Evolutionary conservation across 2,113 vertebrate genomes (phyloP).

Genomic region (Lophius piscatorius): DNA sequence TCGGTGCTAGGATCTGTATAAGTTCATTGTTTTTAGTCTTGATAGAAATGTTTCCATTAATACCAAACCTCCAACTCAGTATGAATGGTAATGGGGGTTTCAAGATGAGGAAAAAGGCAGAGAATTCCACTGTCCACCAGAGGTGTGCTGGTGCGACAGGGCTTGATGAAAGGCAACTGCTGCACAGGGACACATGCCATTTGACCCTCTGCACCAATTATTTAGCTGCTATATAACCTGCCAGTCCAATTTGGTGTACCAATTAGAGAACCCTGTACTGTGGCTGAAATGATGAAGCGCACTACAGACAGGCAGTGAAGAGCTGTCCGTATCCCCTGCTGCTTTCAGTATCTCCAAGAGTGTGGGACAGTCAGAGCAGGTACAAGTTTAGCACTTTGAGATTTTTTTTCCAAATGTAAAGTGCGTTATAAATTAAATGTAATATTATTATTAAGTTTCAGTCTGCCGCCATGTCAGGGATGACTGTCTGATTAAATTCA

Average conservation of each 20-base stretch:
- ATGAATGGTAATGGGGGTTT: constrained; percentile 1
- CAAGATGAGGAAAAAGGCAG: constrained; percentile 16
- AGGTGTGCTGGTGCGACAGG: constrained; percentile 46
- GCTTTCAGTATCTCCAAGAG: constrained; percentile 57
- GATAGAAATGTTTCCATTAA: background rate
- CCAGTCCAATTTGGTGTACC: constrained; percentile 54
- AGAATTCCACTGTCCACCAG: constrained; percentile 19
- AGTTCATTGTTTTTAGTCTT: no score
- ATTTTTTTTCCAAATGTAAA: no score
- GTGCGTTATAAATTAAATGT: no score
- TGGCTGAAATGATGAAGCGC: constrained; percentile 60
- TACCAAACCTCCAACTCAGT: background rate
- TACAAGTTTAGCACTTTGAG: no score
- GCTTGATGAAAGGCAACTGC: constrained; percentile 54
- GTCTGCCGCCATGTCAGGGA: constrained; percentile 44
- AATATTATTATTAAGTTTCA: background rate
- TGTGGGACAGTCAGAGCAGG: constrained; percentile 42
- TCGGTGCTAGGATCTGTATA: no score
- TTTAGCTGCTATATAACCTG: constrained; percentile 74
- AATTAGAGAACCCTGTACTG: constrained; percentile 69
- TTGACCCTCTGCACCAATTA: constrained; percentile 72
- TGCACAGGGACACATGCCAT: constrained; percentile 53
- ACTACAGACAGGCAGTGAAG: constrained; percentile 40
- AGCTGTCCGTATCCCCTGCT: constrained; percentile 40
- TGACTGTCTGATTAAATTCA: constrained; percentile 36